Conservation (phyloP, 2,888 invertebrate genomes). For the Tromatobia lineatoria region DNA sequence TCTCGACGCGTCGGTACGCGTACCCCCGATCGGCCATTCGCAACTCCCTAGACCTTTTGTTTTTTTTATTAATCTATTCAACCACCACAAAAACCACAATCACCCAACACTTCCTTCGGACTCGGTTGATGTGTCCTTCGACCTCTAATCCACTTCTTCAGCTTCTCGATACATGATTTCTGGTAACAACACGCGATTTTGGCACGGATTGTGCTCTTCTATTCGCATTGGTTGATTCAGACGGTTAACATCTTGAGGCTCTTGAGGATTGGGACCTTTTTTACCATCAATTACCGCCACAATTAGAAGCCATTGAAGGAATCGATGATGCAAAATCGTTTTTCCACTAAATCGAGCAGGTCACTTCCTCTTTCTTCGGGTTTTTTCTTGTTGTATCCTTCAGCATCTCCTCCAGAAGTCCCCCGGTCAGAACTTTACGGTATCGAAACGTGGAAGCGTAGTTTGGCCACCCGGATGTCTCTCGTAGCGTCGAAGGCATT, state of each 20-base stretch:
- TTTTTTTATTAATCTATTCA: constrained; percentile 18
- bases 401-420: not conserved
- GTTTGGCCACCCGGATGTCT: constrained; percentile 26
- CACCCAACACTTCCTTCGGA: not conserved
- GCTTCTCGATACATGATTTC: constrained; percentile 4
- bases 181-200: not conserved
- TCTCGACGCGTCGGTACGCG: constrained; percentile 76
- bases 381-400: not conserved
- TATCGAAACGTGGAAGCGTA: constrained; percentile 28
- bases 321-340: not conserved
- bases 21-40: constrained; percentile 82
- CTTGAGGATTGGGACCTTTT: not conserved
- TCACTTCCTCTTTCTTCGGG: not conserved
- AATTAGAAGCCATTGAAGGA: not conserved
- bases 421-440: not conserved
- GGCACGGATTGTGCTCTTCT: too few relatives aligned
- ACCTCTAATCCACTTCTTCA: constrained; percentile 37
- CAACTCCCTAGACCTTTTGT: constrained; percentile 53
- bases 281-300: not conserved
- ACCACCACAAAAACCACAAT: not conserved
- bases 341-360: not conserved
- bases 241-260: not conserved
- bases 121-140: not conserved
- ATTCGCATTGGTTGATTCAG: not conserved
- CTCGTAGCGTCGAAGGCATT: not conserved